Percentiles rank a stretch among this genome's conserved stretches.
Conservation (phyloP, 35 echinoderm and acorn worm species). For the Strongylocentrotus purpuratus region DNA sequence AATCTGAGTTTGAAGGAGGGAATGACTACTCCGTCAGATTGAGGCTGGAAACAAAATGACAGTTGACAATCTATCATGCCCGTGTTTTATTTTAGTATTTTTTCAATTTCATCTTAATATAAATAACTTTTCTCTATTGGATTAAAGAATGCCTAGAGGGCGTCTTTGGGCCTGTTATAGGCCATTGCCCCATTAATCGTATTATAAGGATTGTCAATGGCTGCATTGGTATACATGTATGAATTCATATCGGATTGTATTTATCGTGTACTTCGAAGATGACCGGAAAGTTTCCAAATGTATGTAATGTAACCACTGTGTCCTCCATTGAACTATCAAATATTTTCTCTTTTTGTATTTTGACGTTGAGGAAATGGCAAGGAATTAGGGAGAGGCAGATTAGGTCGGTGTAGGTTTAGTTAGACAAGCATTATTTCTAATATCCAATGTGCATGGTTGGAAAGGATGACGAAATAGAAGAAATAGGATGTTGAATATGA, state of each 20-base stretch:
- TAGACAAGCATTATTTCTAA: no score
- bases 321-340: background rate
- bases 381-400: no score
- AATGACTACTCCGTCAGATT: background rate
- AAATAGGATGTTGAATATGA: no score
- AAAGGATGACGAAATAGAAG: no score
- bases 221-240: background rate
- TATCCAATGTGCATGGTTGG: no score
- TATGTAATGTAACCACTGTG: background rate
- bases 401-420: no score
- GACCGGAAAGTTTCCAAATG: background rate
- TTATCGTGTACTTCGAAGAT: background rate
- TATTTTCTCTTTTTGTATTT: background rate
- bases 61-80: background rate
- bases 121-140: background rate
- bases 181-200: background rate
- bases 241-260: background rate
- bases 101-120: constrained; percentile 3
- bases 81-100: background rate
- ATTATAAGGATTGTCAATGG: background rate
- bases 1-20: background rate
- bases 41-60: background rate
- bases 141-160: background rate
- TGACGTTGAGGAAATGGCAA: no score
- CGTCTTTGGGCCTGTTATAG: background rate